These are phyloP conservation scores for Drosophila differens DNA, from an alignment of 2,888 invertebrate genomes.

Conservation along the genomic window DNA sequence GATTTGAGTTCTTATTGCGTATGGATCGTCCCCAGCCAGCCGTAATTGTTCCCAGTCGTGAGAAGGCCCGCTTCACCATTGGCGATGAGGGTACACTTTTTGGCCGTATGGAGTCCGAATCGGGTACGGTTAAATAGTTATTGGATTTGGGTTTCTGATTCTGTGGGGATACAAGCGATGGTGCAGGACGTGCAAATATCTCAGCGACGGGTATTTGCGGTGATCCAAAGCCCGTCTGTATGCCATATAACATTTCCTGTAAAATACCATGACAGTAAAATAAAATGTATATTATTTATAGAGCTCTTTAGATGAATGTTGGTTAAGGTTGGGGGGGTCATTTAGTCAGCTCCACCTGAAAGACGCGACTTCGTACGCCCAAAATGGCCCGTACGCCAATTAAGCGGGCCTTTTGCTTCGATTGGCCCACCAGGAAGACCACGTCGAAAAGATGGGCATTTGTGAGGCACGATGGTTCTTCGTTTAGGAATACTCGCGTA, in stretches of 20 bases:
- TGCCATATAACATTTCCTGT: constrained; percentile 97
- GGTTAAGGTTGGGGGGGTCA: background rate
- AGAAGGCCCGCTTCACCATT: constrained; percentile 96
- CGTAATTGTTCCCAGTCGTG: constrained; percentile 94
- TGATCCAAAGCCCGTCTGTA: constrained; percentile 96
- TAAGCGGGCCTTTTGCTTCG: constrained; percentile 95
- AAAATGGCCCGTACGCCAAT: constrained; percentile 96
- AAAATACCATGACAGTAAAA: background rate
- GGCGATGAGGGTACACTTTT: constrained; percentile 97
- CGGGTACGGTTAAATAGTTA: constrained; percentile 96
- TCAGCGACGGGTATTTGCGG: constrained; percentile 97
- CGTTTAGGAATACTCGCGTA: constrained; percentile 94
- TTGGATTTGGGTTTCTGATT: constrained; percentile 95
- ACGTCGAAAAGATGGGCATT: constrained; percentile 96
- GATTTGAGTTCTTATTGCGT: constrained; percentile 93
- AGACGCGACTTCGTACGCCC: constrained; percentile 94
- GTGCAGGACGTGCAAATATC: constrained; percentile 93
- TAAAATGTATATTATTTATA: background rate
- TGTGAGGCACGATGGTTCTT: constrained; percentile 90
- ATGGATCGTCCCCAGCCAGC: constrained; percentile 96
- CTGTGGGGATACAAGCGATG: constrained; percentile 93
- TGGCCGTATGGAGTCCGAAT: constrained; percentile 93
- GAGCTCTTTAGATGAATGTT: background rate
- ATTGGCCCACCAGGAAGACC: constrained; percentile 95
- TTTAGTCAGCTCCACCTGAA: constrained; percentile 75